These are phyloP conservation scores for Watsonalla binaria DNA, from an alignment of 2,888 invertebrate genomes.

Conservation along the genomic window DNA sequence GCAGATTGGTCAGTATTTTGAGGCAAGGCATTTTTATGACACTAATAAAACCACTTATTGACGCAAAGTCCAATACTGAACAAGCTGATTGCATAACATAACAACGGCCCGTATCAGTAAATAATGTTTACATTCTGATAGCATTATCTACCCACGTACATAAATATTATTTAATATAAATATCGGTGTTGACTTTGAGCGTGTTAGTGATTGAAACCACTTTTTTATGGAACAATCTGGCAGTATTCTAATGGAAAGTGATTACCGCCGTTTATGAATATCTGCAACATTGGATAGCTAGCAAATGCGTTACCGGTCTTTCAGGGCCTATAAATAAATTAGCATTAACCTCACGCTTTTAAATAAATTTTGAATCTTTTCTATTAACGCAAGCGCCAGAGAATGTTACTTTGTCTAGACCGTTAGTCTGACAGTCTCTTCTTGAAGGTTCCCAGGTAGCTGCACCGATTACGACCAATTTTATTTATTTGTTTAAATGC, in stretches of 20 bases:
- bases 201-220: no score
- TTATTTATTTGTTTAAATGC: no score
- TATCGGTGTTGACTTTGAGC: neutral
- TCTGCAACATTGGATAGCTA: neutral
- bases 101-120: neutral
- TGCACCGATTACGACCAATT: no score
- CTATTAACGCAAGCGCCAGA: no score
- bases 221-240: no score
- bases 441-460: no score
- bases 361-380: no score
- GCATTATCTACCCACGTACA: neutral
- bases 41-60: neutral
- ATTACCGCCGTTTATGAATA: neutral
- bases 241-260: neutral
- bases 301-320: neutral
- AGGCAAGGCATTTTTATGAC: constrained; percentile 49
- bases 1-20: constrained; percentile 52
- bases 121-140: neutral
- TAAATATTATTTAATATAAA: no score
- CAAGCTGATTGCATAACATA: neutral
- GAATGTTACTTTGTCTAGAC: no score
- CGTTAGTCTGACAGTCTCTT: no score
- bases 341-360: no score
- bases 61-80: neutral
- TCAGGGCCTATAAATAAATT: no score